Evolutionary conservation across 2,888 invertebrate genomes (phyloP), one percentile per base, ranked within the genome.

Genomic region (Stramonita haemastoma): DNA sequence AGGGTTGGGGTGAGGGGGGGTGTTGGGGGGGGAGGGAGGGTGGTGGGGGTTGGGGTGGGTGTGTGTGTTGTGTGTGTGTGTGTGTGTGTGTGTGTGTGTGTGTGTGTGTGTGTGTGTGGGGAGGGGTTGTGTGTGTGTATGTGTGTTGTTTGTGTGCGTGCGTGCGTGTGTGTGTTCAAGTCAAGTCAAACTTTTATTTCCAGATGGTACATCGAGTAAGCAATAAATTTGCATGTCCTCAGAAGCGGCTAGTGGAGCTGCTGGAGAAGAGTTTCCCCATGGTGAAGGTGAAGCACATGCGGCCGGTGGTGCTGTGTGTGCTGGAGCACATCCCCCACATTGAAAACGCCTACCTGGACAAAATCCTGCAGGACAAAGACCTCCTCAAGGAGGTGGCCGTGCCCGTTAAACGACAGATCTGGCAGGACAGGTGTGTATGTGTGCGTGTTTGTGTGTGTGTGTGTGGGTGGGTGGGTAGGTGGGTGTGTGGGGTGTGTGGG

Each of bases 351-450:
- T 98, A 98, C 95, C 96, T 98, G 77, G 97, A 97, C 92, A 97
- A 95, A 86, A 94, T 96, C 91, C 96, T 95, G 11, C 95, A 95
- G n/a, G 95, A 96, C 90, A 94, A 94, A 89, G 98, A 98, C 95
- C 96, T 99, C 13, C 99, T 99, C 95, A 97, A 98, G 93, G 98
- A 98, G 93, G 98, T 99, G 17, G 98, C 99, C 92, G 98, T 99
- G 0, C 99, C 99, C 96, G 99, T 99, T 0, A 99, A 99, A 95
- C 97, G 99, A 81, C 99, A 99, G 96, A 99, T 99, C 93, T 99
- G 99, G 99, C 98, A 98, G 94, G 98, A 99, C 94, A 99, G 86
- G 86, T 86, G 0, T 26, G 0, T 26, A 26, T 70, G 8, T 1
- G 1, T 22, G 1, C 26, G 26, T 70, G 17, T 26, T 5, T 70